A percentile compares a stretch with the other conserved stretches of the same genome.
phyloP scores from a whole-genome alignment of 1,140 invertebrate genomes.

The Brachionus manjavacas region DNA sequence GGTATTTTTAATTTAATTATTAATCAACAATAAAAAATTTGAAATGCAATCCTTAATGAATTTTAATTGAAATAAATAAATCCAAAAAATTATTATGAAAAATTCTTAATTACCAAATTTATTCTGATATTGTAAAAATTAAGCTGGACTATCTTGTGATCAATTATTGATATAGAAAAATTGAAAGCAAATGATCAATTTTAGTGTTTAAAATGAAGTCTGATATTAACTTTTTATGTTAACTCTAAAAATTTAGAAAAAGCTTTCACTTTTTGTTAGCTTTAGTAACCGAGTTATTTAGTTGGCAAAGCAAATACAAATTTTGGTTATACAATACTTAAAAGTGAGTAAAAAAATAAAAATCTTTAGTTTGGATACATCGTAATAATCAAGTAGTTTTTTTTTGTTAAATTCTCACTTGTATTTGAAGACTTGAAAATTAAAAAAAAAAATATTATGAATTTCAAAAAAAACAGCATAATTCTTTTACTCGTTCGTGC shows the following conservation, averaged over 20 bases:
- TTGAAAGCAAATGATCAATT: background rate
- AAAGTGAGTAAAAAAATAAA: background rate
- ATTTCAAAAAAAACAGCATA: constrained; percentile 5
- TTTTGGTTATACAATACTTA: background rate
- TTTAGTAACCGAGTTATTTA: background rate
- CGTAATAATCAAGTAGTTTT: background rate
- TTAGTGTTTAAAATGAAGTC: background rate
- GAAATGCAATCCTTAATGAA: too few relatives aligned
- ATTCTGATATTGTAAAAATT: background rate
- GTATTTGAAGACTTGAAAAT: background rate
- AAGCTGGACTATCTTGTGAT: background rate
- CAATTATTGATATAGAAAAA: background rate
- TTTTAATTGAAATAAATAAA: too few relatives aligned
- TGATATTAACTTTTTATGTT: background rate
- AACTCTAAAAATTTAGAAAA: background rate
- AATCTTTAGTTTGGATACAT: background rate
- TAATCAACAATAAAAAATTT: too few relatives aligned
- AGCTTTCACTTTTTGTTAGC: background rate
- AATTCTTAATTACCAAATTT: too few relatives aligned
- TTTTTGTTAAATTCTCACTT: background rate
- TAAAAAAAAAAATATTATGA: background rate
- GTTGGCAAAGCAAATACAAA: background rate
- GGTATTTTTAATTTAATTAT: too few relatives aligned
- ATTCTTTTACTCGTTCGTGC: background rate
- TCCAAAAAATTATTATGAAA: too few relatives aligned